These are phyloP conservation scores for Platygyra sinensis DNA, from an alignment of 64 coral and sea anemone species.

Conservation along the genomic window DNA sequence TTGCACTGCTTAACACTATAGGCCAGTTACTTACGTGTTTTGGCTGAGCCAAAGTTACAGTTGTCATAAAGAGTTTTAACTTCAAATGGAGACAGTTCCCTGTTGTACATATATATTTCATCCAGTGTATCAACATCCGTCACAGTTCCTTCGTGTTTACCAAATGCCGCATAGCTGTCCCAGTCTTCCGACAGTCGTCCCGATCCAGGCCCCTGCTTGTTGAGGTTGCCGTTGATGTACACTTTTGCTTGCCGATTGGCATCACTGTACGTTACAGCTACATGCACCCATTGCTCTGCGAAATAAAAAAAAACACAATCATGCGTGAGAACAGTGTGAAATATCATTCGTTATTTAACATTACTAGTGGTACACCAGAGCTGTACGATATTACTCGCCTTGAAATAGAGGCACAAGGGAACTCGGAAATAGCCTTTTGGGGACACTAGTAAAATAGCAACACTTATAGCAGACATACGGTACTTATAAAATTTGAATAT, in stretches of 20 bases:
- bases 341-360: too few species aligned
- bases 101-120: conserved; percentile 91
- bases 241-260: conserved; percentile 68
- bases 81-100: conserved; percentile 87
- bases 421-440: too few species aligned
- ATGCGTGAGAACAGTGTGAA: neutral
- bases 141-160: conserved; percentile 68
- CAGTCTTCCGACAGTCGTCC: conserved; percentile 86
- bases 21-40: conserved; percentile 54
- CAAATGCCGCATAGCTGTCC: conserved; percentile 96
- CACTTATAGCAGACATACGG: too few species aligned
- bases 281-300: conserved; percentile 81
- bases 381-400: too few species aligned
- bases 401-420: too few species aligned
- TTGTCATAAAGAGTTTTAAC: conserved; percentile 85
- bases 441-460: too few species aligned
- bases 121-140: conserved; percentile 63
- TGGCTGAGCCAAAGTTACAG: conserved; percentile 88
- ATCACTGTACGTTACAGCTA: conserved; percentile 75
- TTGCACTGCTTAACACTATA: too few species aligned
- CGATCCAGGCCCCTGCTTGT: conserved; percentile 66
- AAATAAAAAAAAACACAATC: neutral
- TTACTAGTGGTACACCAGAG: too few species aligned
- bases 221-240: conserved; percentile 83
- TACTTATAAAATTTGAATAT: too few species aligned